Percentiles rank a stretch among this genome's conserved stretches.
These are phyloP conservation scores for Harmothoe impar DNA, from an alignment of 2,888 invertebrate genomes.

Conservation along the genomic window DNA sequence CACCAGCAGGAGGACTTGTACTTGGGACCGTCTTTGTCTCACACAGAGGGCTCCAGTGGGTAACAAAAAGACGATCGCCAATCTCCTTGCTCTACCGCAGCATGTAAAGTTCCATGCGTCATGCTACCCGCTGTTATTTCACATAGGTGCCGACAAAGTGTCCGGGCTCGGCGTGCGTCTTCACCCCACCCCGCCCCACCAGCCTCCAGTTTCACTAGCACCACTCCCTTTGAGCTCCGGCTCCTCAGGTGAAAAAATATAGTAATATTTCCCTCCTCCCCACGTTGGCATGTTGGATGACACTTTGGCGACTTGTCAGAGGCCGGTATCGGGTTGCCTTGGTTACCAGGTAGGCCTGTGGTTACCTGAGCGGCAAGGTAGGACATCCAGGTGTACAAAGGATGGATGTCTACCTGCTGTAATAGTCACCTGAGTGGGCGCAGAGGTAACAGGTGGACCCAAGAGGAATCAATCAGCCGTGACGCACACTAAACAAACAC, in stretches of 20 bases:
- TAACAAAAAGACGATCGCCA: conserved; percentile 27
- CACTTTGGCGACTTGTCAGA: conserved; percentile 38
- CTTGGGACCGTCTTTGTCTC: background rate
- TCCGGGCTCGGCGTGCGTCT: background rate
- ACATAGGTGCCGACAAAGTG: conserved; percentile 7
- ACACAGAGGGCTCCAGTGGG: background rate
- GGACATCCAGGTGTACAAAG: background rate
- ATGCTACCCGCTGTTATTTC: conserved; percentile 47
- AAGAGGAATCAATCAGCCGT: background rate
- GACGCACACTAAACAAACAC: conserved; percentile 5
- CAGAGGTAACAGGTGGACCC: background rate
- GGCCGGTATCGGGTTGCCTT: background rate
- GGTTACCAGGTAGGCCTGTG: conserved; percentile 12
- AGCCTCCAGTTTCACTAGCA: background rate
- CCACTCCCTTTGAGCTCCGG: background rate
- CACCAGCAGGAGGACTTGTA: background rate
- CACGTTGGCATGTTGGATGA: background rate
- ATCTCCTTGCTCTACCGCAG: conserved; percentile 14
- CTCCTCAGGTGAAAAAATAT: conserved; percentile 34
- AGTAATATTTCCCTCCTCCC: conserved; percentile 9
- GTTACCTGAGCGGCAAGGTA: background rate
- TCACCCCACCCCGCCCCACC: conserved; percentile 4
- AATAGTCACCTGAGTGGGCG: background rate
- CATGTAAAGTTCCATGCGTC: conserved; percentile 42
- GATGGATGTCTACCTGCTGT: conserved; percentile 1